A percentile compares a stretch with the other conserved stretches of the same genome.
Conservation (phyloP, 64 coral and sea anemone species). For the Anthopleura sola region DNA sequence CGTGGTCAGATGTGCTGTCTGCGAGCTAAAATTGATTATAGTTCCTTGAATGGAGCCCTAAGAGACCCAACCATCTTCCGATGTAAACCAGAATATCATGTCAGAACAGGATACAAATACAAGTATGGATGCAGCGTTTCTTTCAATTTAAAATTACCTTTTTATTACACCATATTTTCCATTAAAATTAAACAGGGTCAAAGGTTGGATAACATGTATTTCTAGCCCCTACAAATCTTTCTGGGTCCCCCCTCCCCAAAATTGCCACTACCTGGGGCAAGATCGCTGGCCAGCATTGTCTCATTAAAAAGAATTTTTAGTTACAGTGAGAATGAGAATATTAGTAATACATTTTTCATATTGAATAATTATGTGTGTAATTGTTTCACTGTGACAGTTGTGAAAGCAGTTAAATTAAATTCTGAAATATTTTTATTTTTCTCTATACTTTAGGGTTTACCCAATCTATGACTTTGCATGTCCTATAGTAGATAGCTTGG, state of each 20-base stretch:
- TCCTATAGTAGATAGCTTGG: conserved; percentile 95
- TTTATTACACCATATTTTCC: neutral
- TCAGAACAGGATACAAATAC: conserved; percentile 91
- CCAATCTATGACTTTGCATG: conserved; percentile 99
- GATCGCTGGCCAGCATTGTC: too few relatives aligned
- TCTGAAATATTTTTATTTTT: conserved; percentile 1
- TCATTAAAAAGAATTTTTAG: too few relatives aligned
- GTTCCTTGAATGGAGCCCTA: conserved; percentile 88
- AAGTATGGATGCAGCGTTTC: conserved; percentile 60
- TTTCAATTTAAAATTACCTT: neutral
- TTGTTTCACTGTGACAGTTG: too few relatives aligned
- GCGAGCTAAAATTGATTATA: conserved; percentile 91
- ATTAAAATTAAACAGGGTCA: too few relatives aligned
- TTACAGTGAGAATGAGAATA: too few relatives aligned
- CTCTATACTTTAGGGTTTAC: conserved; percentile 75
- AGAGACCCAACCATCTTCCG: conserved; percentile 94
- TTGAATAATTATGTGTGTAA: too few relatives aligned
- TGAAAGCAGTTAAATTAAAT: too few relatives aligned
- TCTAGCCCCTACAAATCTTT: too few relatives aligned
- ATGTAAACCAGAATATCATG: conserved; percentile 91
- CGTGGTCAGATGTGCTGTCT: conserved; percentile 74
- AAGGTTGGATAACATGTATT: too few relatives aligned
- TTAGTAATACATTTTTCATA: too few relatives aligned
- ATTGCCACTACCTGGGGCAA: too few relatives aligned
- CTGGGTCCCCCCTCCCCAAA: too few relatives aligned